Evolutionary conservation across 2,797 vertebrate species (phyloP).

Genomic region (Ispidina picta): DNA sequence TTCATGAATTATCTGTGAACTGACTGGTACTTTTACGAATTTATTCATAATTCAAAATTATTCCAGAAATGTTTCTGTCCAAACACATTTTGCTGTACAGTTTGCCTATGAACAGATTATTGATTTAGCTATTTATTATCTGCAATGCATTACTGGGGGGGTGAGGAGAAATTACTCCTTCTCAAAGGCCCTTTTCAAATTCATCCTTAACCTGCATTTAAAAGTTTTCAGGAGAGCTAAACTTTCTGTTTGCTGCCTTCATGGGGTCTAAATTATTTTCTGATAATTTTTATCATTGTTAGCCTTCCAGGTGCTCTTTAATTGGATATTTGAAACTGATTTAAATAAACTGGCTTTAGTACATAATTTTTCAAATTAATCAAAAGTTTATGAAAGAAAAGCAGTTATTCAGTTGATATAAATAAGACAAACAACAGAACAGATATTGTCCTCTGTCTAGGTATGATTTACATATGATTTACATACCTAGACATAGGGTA

Average conservation of each 20-base stretch:
- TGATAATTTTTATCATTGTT: not conserved
- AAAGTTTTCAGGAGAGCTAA: not conserved
- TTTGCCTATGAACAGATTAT: slow-evolving; percentile 42
- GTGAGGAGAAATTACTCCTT: not conserved
- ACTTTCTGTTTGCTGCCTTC: not conserved
- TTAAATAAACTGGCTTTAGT: not conserved
- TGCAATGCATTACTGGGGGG: not conserved
- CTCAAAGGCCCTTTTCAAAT: not conserved
- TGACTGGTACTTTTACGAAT: slow-evolving; percentile 51
- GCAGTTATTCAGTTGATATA: not conserved
- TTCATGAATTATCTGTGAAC: slow-evolving; percentile 74
- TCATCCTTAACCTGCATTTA: not conserved
- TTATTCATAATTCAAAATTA: slow-evolving; percentile 70
- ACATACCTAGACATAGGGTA: not conserved
- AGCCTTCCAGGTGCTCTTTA: not conserved
- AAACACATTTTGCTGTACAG: slow-evolving; percentile 48
- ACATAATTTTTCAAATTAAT: not conserved
- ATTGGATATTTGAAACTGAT: not conserved
- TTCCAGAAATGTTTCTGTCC: slow-evolving; percentile 62
- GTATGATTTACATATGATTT: slow-evolving; percentile 19
- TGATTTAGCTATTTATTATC: slow-evolving; percentile 43
- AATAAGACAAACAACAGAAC: not conserved
- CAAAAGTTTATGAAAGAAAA: not conserved
- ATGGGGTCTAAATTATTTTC: not conserved
- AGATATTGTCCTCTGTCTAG: not conserved